These are phyloP conservation scores for Heteromormyrus szaboi DNA, from an alignment of 2,797 vertebrate genomes.

Conservation along the genomic window DNA sequence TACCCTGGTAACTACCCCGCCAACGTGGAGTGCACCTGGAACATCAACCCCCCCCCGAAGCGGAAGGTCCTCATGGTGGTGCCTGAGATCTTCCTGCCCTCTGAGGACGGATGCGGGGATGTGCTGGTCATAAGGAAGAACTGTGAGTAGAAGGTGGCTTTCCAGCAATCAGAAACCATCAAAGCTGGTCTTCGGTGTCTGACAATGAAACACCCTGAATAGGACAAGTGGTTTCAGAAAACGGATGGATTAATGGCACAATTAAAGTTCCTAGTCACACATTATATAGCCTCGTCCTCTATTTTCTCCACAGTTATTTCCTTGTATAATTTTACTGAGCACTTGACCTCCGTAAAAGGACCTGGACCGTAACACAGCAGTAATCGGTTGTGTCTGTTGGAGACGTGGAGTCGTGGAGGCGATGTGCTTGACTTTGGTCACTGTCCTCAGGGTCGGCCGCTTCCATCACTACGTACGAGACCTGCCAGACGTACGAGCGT, in stretches of 20 bases:
- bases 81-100: slow-evolving; percentile 94
- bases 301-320: neutral
- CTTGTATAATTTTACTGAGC: neutral
- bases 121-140: slow-evolving; percentile 99
- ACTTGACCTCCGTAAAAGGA: neutral
- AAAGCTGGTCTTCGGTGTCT: neutral
- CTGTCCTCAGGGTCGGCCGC: slow-evolving; percentile 76
- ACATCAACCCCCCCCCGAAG: slow-evolving; percentile 94
- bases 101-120: slow-evolving; percentile 96
- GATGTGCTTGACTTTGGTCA: neutral
- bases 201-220: neutral
- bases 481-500: slow-evolving; percentile 93
- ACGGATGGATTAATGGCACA: neutral
- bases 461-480: slow-evolving; percentile 97
- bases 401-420: neutral
- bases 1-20: slow-evolving; percentile 95
- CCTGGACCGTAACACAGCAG: neutral
- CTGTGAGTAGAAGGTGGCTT: slow-evolving; percentile 66
- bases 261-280: neutral
- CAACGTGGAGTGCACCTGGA: slow-evolving; percentile 90
- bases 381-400: neutral
- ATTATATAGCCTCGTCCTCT: neutral
- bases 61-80: slow-evolving; percentile 97
- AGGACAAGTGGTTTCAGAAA: neutral
- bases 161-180: neutral